Evolutionary conservation across 2,113 vertebrate genomes (phyloP).

Genomic region (Clupea harengus): DNA sequence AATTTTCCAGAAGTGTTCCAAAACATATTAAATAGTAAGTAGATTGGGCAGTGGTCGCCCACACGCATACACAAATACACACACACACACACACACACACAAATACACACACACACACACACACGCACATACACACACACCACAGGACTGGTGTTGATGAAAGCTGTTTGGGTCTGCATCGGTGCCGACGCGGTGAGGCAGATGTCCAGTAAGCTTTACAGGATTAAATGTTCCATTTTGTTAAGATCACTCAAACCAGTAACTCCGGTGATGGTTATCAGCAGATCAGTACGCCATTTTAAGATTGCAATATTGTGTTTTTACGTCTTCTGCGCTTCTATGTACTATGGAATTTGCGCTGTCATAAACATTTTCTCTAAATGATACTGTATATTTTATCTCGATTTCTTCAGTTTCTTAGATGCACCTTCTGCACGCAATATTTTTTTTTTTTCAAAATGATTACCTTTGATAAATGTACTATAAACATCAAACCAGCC

Average conservation of each 20-base stretch:
- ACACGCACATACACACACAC: background rate
- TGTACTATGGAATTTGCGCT: too few relatives aligned
- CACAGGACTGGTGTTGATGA: background rate
- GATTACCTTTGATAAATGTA: too few relatives aligned
- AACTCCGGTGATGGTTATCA: background rate
- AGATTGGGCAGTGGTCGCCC: background rate
- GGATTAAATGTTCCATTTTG: slow-evolving; percentile 36
- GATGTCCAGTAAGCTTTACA: slow-evolving; percentile 22
- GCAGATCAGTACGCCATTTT: slow-evolving; percentile 13
- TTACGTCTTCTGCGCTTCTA: background rate
- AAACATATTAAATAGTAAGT: background rate
- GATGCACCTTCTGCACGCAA: too few relatives aligned
- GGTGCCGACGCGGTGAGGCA: background rate
- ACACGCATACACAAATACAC: too few relatives aligned
- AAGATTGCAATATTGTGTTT: background rate
- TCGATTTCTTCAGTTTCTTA: too few relatives aligned
- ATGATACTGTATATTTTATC: too few relatives aligned
- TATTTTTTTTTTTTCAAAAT: too few relatives aligned
- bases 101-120: background rate
- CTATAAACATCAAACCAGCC: too few relatives aligned
- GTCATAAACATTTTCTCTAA: too few relatives aligned
- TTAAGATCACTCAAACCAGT: slow-evolving; percentile 20
- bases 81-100: background rate
- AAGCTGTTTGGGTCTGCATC: background rate
- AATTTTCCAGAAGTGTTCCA: background rate